Conservation (phyloP, 2,888 invertebrate genomes). For the Adelognathus sp. region DNA sequence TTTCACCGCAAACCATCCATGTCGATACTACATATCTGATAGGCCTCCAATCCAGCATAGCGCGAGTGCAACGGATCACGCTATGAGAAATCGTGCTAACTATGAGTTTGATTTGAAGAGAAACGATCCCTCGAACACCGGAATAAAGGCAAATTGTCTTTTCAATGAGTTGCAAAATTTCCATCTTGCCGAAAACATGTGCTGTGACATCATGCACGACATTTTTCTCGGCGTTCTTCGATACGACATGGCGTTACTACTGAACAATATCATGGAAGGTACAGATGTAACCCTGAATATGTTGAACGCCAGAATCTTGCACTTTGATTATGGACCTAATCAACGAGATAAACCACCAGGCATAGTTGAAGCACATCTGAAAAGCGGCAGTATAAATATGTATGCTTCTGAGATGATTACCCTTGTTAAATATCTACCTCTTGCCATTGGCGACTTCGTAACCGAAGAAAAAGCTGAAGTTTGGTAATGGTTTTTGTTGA, state of each 20-base stretch:
- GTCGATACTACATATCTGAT: conserved; percentile 52
- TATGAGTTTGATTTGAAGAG: conserved; percentile 48
- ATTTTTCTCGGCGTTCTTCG: conserved; percentile 49
- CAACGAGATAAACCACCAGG: conserved; percentile 52
- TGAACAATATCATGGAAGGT: conserved; percentile 42
- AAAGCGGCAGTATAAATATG: conserved; percentile 38
- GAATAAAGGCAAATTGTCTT: conserved; percentile 44
- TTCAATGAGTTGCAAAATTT: conserved; percentile 56
- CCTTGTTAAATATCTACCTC: conserved; percentile 51
- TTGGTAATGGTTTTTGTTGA: conserved; percentile 56
- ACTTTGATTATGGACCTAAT: conserved; percentile 52
- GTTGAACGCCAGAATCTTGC: conserved; percentile 50
- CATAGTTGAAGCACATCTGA: conserved; percentile 43
- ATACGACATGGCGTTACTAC: conserved; percentile 55
- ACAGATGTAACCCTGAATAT: conserved; percentile 38
- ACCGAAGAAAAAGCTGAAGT: conserved; percentile 17
- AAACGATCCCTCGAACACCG: conserved; percentile 36
- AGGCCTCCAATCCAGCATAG: conserved; percentile 3
- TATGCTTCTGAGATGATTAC: conserved; percentile 58
- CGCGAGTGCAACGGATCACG: background rate
- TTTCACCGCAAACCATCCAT: conserved; percentile 55
- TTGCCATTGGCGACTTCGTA: conserved; percentile 55
- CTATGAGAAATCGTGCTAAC: conserved; percentile 35
- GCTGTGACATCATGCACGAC: conserved; percentile 60
- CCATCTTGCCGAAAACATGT: conserved; percentile 50